Base-by-base conservation (phyloP, 2,797 vertebrate species). In the Iguana delicatissima region DNA sequence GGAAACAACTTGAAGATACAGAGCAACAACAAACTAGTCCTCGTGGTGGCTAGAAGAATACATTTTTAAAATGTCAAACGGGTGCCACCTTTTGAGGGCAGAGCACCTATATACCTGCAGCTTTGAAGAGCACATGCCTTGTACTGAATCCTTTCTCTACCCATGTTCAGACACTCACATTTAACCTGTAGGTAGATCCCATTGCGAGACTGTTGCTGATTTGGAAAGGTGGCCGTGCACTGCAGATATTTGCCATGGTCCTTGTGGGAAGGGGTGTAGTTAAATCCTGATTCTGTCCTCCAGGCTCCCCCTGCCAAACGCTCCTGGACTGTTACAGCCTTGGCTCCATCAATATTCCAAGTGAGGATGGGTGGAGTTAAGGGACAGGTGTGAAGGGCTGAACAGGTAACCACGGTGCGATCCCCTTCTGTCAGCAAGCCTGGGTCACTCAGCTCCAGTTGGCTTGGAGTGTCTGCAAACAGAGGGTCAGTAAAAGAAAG, bases 391-490 rank as follows among this genome's bases (percentile, higher is more conserved):
- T 96, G 96, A 22, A 85, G 91, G 83, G 96, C 94, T 0, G 97
- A 97, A 94, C 98, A 98, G 95, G 98, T 98, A 87, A 98, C 86
- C 74, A 95, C 94, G 84, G 98, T 96, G 86, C 83, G 57, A 92
- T 98, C 96, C 6, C 97, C 98, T 46, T 97, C 97, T 26, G 92
- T 96, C 89, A 96, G 96, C 7, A 95, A 92, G 46, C 93, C 80
- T 24, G 91, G 89, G 59, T 96, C 96, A 2, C 93, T 97, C 94
- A 98, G 95, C 86, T 96, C 91, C 0, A 98, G 98, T 67, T 93
- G 92, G 84, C 95, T 95, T 0, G 97, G 97, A 22, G 89, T 91
- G 10, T 95, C 98, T 98, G 95, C 42, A 74, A 80, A 38, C 10
- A 50, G 59, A 20, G 22, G 29, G 35, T 1, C 32, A 77, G 50